Base-by-base conservation (phyloP, 2,888 invertebrate genomes). In the Cabera pusaria region DNA sequence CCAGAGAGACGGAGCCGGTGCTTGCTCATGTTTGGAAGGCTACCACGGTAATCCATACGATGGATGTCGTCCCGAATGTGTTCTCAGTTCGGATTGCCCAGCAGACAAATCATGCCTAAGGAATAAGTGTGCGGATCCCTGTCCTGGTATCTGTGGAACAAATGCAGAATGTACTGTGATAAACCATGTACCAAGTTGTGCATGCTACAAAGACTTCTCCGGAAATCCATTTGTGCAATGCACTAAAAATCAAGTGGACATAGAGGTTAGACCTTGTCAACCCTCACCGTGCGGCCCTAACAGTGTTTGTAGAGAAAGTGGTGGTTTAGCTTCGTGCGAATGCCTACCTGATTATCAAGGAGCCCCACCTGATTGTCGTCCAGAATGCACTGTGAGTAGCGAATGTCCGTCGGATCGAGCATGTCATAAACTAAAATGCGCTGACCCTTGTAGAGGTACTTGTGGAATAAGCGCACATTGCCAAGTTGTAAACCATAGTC, bases 11-110 rank as follows among this genome's bases (percentile, higher is more conserved):
- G 94, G 93, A 18, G 95, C 93, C 12, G 96, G 95, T 9, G 92
- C 95, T 32, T 96, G 96, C 67, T 92, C 92, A 20, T 97, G 96
- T 62, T 91, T 95, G 46, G 91, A 93, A 60, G 95, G 95, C 55
- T 95, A 95, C 67, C 92, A 93, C 66, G 96, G 96, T 35, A 96
- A 96, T 80, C 96, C 96, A 2, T 96, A 96, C 60, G 94, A 95
- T 74, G 94, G 94, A 22, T 96, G 97, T 64, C 91, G 95, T 51
- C 96, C 96, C 1, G 96, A 97, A 85, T 97, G 97, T 72, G 93
- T 96, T 17, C 90, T 96, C 1, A 96, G 95, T 71, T 93, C 96
- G 0, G 96, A 97, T 65, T 97, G 97, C 73, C 91, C 94, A 16
- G 93, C 94, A 1, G 94, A 95, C 64, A 94, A 93, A 72, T 93